A percentile compares a stretch with the other conserved stretches of the same genome.
Evolutionary conservation across 2,113 vertebrate genomes (phyloP).

Genomic region (Bos javanicus): DNA sequence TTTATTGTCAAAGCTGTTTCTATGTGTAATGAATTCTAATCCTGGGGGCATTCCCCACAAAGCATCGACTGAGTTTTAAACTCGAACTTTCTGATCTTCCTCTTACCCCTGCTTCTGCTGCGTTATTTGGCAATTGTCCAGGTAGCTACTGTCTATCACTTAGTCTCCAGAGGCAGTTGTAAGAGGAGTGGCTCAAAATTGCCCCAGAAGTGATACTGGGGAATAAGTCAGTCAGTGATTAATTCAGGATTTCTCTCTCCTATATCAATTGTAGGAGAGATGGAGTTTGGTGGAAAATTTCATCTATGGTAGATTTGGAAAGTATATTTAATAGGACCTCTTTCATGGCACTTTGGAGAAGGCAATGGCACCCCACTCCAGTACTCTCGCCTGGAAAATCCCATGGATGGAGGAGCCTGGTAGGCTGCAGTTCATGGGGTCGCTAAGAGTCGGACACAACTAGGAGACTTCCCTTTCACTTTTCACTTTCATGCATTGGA

Average conservation of each 20-base stretch:
- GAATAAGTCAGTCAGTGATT: not conserved
- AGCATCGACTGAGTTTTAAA: not conserved
- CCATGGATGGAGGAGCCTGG: no score
- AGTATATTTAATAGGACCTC: not conserved
- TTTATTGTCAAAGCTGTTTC: not conserved
- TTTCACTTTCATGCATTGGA: no score
- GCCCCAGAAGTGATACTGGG: not conserved
- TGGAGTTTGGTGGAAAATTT: not conserved
- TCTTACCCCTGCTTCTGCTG: not conserved
- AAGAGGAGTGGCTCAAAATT: not conserved
- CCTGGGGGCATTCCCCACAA: not conserved
- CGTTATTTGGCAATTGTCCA: not conserved
- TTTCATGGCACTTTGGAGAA: not conserved
- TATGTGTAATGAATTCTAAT: not conserved
- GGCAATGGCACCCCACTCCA: no score
- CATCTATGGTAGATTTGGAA: not conserved
- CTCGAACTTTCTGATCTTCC: not conserved
- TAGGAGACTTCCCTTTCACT: no score
- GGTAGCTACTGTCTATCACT: not conserved
- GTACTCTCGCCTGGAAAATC: no score
- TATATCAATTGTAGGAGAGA: not conserved
- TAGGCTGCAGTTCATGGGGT: no score
- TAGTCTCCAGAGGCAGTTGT: not conserved
- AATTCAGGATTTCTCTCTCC: not conserved
- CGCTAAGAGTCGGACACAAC: no score